Evolutionary conservation across 2,888 invertebrate species (phyloP), one percentile per base, ranked within the genome.

Genomic region (Ptilodon capucinus): DNA sequence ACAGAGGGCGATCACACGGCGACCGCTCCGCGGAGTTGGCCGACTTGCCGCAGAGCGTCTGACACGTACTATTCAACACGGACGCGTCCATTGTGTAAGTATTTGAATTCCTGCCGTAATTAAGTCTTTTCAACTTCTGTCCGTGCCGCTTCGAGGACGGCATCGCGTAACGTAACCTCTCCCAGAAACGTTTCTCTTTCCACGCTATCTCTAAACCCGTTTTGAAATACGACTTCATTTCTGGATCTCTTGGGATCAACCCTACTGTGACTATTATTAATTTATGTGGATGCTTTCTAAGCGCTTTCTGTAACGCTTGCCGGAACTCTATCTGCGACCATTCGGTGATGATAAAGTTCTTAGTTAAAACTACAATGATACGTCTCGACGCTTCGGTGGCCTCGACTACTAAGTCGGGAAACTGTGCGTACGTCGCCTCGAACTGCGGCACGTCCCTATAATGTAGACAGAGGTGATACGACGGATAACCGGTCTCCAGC

Each of bases 101-200:
- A 84, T 97, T 97, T 69, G 96, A 96, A 80, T 95, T 95, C 68
- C 95, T 92, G 60, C 96, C 93, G 75, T 96, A 96, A 75, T 95
- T 94, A 60, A 91, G 90, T 70, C 91, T 91, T 76, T 91, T 88
- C 69, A 88, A 81, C 79, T 91, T 90, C 62, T 91, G 89, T 51
- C 90, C 86, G 77, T 86, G 92, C 59, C 94, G 94, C 78, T 95
- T 93, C 64, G 95, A 94, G 68, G 95, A 94, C 51, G 97, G 97
- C 93, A 98, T 95, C 54, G 97, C 95, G 81, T 97, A 97, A 67
- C 96, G 94, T 71, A 98, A 92, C 79, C 97, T 95, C 82, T 98
- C 97, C 98, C 98, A 98, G 91, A 98, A 98, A 71, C 97, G 93
- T 79, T 95, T 96, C 88, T 98, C 98, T 76, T 96, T 96, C 95